A percentile compares a stretch with the other conserved stretches of the same genome.
Conservation (phyloP, 2,113 vertebrate species). For the Orcinus orca region DNA sequence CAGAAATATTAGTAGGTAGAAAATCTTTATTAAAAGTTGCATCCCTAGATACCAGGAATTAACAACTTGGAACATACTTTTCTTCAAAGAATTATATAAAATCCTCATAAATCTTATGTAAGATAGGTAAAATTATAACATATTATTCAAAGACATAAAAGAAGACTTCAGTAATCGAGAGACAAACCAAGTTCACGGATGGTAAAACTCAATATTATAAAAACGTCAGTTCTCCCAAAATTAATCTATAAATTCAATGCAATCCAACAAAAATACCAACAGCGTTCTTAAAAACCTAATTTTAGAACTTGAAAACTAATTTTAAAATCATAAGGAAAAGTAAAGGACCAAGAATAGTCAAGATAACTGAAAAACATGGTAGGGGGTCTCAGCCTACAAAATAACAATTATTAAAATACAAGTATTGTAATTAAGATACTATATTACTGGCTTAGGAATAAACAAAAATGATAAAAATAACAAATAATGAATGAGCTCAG, state of each 20-base stretch:
- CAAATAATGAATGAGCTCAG: not conserved
- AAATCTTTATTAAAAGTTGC: not conserved
- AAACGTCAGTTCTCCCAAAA: constrained; percentile 59
- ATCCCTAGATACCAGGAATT: not conserved
- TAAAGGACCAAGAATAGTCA: not conserved
- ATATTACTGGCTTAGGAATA: not conserved
- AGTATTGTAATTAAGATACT: not conserved
- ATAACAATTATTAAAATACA: not conserved
- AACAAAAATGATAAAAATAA: not conserved
- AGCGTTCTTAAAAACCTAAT: not conserved
- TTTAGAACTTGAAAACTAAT: constrained; percentile 35
- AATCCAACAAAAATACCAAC: constrained; percentile 59
- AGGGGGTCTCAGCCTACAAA: not conserved
- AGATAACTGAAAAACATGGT: constrained; percentile 1
- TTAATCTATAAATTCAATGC: constrained; percentile 56
- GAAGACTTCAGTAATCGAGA: constrained; percentile 35
- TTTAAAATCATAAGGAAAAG: constrained; percentile 41
- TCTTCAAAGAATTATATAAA: not conserved
- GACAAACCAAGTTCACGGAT: constrained; percentile 54
- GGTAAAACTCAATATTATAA: constrained; percentile 51
- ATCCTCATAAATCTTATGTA: not conserved
- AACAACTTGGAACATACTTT: not conserved
- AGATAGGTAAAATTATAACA: not conserved
- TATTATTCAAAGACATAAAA: constrained; percentile 39
- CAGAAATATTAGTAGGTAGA: not conserved